Percentiles rank a stretch among this genome's conserved stretches.
phyloP scores from a whole-genome alignment of 2,113 vertebrate species.

The Sinocyclocheilus rhinocerous region DNA sequence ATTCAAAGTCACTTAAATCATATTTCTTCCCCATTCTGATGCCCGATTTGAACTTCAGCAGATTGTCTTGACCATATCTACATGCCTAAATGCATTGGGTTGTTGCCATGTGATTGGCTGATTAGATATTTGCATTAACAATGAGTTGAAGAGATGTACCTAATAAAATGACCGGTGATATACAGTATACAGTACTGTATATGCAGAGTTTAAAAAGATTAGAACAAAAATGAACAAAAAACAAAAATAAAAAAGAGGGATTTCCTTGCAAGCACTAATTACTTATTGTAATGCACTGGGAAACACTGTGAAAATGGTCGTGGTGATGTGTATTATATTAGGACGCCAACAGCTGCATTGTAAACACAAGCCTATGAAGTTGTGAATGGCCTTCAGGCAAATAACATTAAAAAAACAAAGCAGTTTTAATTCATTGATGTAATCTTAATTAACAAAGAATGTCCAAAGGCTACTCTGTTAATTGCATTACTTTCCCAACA shows the following conservation, averaged over 20 bases:
- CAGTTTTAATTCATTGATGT: background rate
- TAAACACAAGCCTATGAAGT: background rate
- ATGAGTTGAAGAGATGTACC: too few species aligned
- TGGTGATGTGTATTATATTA: background rate
- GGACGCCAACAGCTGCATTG: background rate
- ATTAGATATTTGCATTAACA: too few species aligned
- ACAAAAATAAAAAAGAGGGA: background rate
- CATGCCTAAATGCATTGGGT: too few species aligned
- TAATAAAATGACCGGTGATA: too few species aligned
- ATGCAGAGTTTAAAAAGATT: too few species aligned
- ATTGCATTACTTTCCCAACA: background rate
- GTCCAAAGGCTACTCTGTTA: background rate
- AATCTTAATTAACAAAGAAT: constrained; percentile 36
- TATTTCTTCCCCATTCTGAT: too few species aligned
- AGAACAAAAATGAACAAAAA: background rate
- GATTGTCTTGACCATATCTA: too few species aligned
- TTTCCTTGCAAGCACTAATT: background rate
- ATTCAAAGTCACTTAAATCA: too few species aligned
- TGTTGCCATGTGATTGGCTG: too few species aligned
- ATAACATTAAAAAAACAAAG: background rate
- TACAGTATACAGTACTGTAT: too few species aligned
- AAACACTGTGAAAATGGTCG: background rate
- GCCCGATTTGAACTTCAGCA: too few species aligned
- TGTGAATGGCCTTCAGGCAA: constrained; percentile 13
- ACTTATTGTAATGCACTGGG: background rate